phyloP scores from a whole-genome alignment of 2,113 vertebrate genomes.

The Calyptomena viridis region DNA sequence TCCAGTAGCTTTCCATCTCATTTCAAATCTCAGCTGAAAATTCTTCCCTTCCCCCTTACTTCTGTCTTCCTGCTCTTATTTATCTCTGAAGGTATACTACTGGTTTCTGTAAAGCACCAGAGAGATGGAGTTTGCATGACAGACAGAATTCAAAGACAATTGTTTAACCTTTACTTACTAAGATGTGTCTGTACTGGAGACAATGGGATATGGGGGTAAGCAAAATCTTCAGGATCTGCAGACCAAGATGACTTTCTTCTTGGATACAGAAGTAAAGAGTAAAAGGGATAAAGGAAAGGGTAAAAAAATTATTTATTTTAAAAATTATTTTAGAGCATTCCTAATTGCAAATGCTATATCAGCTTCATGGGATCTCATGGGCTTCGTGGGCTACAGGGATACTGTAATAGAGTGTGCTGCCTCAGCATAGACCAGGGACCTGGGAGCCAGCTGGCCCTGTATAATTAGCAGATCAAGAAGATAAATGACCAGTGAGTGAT shows the following conservation, averaged over 20 bases:
- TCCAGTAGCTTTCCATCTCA: neutral
- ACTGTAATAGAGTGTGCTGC: neutral
- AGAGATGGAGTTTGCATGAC: neutral
- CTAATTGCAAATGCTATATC: neutral
- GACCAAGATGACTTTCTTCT: neutral
- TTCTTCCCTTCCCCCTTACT: neutral
- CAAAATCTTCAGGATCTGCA: neutral
- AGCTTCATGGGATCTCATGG: neutral
- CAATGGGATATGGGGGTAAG: neutral
- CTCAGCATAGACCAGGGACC: neutral
- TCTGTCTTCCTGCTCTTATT: neutral
- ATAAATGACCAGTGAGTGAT: neutral
- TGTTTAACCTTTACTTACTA: neutral
- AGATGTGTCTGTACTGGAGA: neutral
- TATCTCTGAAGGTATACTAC: neutral
- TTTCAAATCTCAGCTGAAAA: conserved; percentile 13
- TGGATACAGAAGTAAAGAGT: no score
- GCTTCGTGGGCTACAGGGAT: neutral
- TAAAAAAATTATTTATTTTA: neutral
- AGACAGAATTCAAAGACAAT: neutral
- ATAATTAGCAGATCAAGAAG: neutral
- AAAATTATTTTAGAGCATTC: neutral
- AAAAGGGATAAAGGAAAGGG: neutral
- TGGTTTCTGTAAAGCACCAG: neutral
- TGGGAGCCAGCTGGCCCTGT: neutral